Percentiles rank a stretch among this genome's conserved stretches.
phyloP scores from a whole-genome alignment of 92 coral and sea anemone genomes.

The Umimayanthus chanpuru region DNA sequence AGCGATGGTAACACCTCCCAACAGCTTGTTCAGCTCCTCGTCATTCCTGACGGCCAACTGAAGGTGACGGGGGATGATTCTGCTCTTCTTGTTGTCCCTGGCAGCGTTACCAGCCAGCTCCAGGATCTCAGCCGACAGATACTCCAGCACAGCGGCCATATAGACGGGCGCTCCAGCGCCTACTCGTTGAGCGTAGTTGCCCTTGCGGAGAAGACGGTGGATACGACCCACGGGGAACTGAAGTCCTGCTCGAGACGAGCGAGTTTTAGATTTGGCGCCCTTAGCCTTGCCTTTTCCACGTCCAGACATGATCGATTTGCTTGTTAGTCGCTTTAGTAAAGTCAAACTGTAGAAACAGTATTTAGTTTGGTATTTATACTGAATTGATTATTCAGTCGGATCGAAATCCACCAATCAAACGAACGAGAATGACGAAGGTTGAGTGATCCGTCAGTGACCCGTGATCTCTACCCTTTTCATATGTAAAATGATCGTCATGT shows the following conservation, averaged over 20 bases:
- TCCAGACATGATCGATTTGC: constrained; percentile 55
- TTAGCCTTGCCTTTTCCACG: constrained; percentile 74
- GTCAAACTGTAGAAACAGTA: no score
- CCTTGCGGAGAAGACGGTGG: constrained; percentile 73
- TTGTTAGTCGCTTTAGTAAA: no score
- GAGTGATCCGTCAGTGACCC: no score
- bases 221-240: constrained; percentile 88
- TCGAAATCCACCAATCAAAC: no score
- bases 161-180: constrained; percentile 85
- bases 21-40: constrained; percentile 92
- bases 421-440: no score
- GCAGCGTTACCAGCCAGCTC: constrained; percentile 88
- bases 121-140: constrained; percentile 78
- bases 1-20: constrained; percentile 87
- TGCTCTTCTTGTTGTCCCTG: constrained; percentile 86
- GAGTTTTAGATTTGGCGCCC: constrained; percentile 70
- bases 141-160: constrained; percentile 74
- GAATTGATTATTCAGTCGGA: no score
- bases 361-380: no score
- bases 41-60: constrained; percentile 91
- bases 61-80: constrained; percentile 85
- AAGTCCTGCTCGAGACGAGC: constrained; percentile 77
- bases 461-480: no score
- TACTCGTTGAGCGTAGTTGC: constrained; percentile 70
- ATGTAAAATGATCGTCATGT: no score